These are phyloP conservation scores for Sinosuthora webbiana DNA, from an alignment of 2,113 vertebrate species.

Conservation along the genomic window DNA sequence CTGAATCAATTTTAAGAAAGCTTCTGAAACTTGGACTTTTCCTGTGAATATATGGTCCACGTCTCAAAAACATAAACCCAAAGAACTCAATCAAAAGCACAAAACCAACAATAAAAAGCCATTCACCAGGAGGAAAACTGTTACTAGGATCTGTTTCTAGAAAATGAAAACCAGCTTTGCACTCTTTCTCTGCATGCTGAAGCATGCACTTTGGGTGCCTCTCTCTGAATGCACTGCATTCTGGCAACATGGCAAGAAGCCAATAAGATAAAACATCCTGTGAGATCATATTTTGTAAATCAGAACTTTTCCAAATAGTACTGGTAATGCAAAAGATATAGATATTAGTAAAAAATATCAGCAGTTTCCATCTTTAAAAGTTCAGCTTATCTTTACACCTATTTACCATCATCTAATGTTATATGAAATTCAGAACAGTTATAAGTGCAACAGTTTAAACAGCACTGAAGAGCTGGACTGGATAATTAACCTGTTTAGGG, in stretches of 20 bases:
- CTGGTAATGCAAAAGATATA: neutral
- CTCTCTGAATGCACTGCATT: neutral
- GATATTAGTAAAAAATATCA: constrained; percentile 22
- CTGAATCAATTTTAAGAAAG: neutral
- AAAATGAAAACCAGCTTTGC: constrained; percentile 41
- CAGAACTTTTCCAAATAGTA: constrained; percentile 5
- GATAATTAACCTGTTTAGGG: neutral
- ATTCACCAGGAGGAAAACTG: neutral
- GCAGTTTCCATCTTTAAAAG: neutral
- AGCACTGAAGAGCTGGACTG: neutral
- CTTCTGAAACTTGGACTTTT: neutral
- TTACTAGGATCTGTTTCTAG: neutral
- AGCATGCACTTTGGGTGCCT: neutral
- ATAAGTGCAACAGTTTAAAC: neutral
- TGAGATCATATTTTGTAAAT: constrained; percentile 18
- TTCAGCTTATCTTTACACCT: neutral
- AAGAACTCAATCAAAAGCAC: neutral
- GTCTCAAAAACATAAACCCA: neutral
- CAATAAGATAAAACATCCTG: constrained; percentile 20
- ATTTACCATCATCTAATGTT: neutral
- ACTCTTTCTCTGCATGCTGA: neutral
- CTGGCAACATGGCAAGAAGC: constrained; percentile 5
- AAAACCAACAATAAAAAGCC: neutral
- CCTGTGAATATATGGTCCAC: neutral
- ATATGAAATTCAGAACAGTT: neutral